Conservation (phyloP, 2,888 invertebrate genomes). For the Catocala nupta region DNA sequence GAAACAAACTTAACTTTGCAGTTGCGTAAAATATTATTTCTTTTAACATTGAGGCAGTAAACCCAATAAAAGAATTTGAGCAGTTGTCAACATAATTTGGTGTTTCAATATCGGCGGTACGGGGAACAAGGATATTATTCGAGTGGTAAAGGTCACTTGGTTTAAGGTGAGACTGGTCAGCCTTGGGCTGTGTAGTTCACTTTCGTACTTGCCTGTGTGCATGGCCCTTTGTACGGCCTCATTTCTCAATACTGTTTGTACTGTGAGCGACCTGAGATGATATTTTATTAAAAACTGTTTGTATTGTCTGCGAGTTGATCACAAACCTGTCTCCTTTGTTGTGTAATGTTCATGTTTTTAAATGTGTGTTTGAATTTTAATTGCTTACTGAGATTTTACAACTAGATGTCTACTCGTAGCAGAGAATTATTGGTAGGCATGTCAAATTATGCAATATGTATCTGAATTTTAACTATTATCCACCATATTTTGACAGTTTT, state of each 20-base stretch:
- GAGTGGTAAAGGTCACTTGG: constrained; percentile 82
- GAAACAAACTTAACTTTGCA: constrained; percentile 33
- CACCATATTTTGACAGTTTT: no score
- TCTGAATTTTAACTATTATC: no score
- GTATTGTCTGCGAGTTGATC: constrained; percentile 5
- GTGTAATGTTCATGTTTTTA: neutral
- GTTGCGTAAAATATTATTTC: constrained; percentile 20
- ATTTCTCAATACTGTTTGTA: constrained; percentile 78
- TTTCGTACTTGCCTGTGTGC: constrained; percentile 76
- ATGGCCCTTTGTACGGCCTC: constrained; percentile 83
- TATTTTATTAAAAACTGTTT: constrained; percentile 16
- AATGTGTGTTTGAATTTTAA: neutral
- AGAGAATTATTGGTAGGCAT: no score
- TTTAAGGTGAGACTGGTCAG: constrained; percentile 85
- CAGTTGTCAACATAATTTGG: constrained; percentile 59
- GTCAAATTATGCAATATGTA: no score
- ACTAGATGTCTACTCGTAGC: no score
- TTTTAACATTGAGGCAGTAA: constrained; percentile 35
- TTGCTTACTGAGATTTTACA: no score
- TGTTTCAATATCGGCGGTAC: constrained; percentile 67
- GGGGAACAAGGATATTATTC: constrained; percentile 84
- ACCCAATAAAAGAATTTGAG: constrained; percentile 43
- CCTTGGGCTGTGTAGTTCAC: constrained; percentile 83
- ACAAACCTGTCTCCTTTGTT: constrained; percentile 1
- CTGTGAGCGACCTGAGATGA: constrained; percentile 63